phyloP scores from a whole-genome alignment of 2,113 vertebrate species.

The Forbesichthys agassizii region DNA sequence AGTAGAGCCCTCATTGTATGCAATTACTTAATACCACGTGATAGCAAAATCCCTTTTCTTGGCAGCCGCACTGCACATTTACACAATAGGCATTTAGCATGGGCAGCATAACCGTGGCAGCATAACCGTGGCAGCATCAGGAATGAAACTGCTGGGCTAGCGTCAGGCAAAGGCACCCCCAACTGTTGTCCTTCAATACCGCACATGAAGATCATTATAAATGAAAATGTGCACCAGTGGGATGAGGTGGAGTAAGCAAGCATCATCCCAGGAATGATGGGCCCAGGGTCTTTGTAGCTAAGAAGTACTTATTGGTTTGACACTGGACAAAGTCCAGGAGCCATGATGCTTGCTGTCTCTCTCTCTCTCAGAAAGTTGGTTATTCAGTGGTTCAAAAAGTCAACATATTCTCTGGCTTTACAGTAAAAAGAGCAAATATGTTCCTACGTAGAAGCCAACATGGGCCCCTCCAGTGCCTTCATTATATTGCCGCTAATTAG shows the following conservation, averaged over 20 bases:
- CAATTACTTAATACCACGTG: slow-evolving; percentile 62
- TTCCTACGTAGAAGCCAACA: slow-evolving; percentile 83
- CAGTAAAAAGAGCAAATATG: slow-evolving; percentile 78
- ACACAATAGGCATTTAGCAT: slow-evolving; percentile 69
- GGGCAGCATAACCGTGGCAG: slow-evolving; percentile 69
- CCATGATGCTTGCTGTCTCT: slow-evolving; percentile 14
- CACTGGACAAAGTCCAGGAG: not conserved
- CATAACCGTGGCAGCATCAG: slow-evolving; percentile 67
- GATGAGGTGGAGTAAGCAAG: slow-evolving; percentile 9
- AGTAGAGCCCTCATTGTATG: slow-evolving; percentile 53
- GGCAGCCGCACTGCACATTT: slow-evolving; percentile 57
- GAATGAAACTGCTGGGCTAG: slow-evolving; percentile 59
- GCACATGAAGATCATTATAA: slow-evolving; percentile 69
- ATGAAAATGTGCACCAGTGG: slow-evolving; percentile 61
- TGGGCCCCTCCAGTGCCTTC: slow-evolving; percentile 93
- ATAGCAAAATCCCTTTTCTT: slow-evolving; percentile 63
- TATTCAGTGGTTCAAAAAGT: slow-evolving; percentile 44
- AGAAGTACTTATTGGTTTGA: not conserved
- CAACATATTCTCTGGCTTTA: slow-evolving; percentile 39
- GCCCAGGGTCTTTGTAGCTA: not conserved
- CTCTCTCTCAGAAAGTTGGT: slow-evolving; percentile 14
- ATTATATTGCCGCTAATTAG: slow-evolving; percentile 99
- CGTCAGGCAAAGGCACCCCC: slow-evolving; percentile 53
- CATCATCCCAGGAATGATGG: slow-evolving; percentile 1
- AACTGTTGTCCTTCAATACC: slow-evolving; percentile 62